phyloP scores from a whole-genome alignment of 2,113 vertebrate species.

The Ptilonorhynchus violaceus region DNA sequence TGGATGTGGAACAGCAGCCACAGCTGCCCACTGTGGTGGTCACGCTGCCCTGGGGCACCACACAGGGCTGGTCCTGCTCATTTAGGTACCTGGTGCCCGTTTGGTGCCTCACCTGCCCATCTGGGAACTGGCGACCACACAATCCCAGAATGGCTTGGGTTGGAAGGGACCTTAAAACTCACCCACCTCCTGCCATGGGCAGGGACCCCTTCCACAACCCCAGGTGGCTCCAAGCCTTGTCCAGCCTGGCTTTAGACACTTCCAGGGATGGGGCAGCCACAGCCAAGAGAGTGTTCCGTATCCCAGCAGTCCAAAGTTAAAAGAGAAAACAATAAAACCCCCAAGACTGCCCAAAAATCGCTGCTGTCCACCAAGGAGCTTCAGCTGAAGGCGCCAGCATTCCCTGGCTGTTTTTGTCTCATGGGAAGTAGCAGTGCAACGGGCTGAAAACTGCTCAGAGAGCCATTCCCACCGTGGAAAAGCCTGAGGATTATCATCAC shows the following conservation, averaged over 20 bases:
- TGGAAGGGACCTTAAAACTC: accelerated
- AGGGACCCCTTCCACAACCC: neutral
- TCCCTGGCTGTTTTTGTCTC: neutral
- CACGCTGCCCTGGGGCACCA: accelerated
- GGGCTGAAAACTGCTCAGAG: neutral
- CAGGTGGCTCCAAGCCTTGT: neutral
- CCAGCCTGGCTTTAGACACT: neutral
- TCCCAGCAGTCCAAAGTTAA: neutral
- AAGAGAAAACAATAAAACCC: neutral
- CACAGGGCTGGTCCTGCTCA: neutral
- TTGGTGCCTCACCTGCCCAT: neutral
- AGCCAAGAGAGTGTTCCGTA: neutral
- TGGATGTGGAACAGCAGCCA: accelerated
- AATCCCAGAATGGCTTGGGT: neutral
- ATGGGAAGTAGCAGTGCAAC: neutral
- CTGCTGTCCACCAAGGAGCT: neutral
- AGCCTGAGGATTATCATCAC: conserved; percentile 15
- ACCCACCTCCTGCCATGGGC: neutral
- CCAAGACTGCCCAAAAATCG: neutral
- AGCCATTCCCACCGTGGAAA: neutral
- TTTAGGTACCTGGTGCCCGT: neutral
- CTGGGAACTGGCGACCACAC: neutral
- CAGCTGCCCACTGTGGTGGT: accelerated
- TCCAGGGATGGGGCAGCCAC: neutral
- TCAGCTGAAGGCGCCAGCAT: neutral